Conservation (phyloP, 1,140 invertebrate species). For the Nixonia krombeini region DNA sequence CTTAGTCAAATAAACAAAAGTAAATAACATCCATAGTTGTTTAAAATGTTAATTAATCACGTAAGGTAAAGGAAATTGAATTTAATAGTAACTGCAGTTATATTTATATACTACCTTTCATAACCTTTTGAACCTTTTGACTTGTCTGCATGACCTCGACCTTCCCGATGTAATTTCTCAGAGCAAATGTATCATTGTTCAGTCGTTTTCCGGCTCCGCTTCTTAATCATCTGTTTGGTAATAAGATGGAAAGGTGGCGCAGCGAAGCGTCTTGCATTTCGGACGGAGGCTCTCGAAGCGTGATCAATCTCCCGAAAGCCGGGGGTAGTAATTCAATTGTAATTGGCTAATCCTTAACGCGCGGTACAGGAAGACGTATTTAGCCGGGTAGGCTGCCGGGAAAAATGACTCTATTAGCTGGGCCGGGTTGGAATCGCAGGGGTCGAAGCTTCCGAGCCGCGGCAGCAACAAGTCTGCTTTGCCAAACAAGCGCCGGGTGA, state of each 20-base stretch:
- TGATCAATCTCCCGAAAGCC: conserved; percentile 60
- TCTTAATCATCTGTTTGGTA: no score
- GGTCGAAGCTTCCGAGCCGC: background rate
- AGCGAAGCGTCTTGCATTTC: conserved; percentile 35
- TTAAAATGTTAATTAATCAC: no score
- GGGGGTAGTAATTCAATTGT: conserved; percentile 68
- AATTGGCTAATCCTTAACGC: conserved; percentile 71
- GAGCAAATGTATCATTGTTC: no score
- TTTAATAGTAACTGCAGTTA: no score
- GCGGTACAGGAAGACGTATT: conserved; percentile 55
- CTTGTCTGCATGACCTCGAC: no score
- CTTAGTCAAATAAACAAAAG: no score
- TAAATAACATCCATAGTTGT: no score
- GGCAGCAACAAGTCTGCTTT: conserved; percentile 66
- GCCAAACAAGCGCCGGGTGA: conserved; percentile 60
- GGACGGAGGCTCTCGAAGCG: conserved; percentile 14
- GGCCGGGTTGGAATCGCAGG: conserved; percentile 48
- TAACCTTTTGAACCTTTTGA: no score
- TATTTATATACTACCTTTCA: no score
- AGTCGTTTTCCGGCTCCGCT: no score
- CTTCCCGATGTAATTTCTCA: no score
- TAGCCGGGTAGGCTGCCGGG: conserved; percentile 48
- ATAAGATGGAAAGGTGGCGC: conserved; percentile 17
- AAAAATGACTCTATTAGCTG: conserved; percentile 72
- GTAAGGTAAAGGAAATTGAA: no score